A percentile compares a stretch with the other conserved stretches of the same genome.
Evolutionary conservation across 2,888 invertebrate species (phyloP).

Genomic region (Polymixis flavicincta): DNA sequence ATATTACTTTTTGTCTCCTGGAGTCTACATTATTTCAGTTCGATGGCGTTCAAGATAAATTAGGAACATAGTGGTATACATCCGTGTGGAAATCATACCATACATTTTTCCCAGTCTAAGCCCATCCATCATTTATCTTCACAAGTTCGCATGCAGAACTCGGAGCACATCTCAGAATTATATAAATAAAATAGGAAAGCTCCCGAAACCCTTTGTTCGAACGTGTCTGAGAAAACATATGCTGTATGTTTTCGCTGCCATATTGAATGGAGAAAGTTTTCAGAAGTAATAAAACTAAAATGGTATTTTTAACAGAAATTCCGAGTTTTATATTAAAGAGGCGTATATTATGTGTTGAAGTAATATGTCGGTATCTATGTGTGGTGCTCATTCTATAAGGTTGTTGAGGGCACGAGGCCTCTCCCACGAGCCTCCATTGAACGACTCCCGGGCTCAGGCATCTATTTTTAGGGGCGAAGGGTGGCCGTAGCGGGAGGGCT

Average conservation of each 20-base stretch:
- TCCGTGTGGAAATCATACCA: slow-evolving; percentile 7
- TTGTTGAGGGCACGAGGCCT: slow-evolving; percentile 54
- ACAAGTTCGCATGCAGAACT: slow-evolving; percentile 31
- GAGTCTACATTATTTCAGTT: not conserved
- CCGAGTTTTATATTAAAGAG: slow-evolving; percentile 33
- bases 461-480: slow-evolving; percentile 87
- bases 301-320: slow-evolving; percentile 43
- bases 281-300: slow-evolving; percentile 55
- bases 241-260: slow-evolving; percentile 32
- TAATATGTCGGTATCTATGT: slow-evolving; percentile 38
- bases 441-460: slow-evolving; percentile 83
- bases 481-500: slow-evolving; percentile 69
- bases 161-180: slow-evolving; percentile 33
- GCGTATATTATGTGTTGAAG: slow-evolving; percentile 31
- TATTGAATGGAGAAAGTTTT: slow-evolving; percentile 59
- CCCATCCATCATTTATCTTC: slow-evolving; percentile 26
- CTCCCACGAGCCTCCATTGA: slow-evolving; percentile 82
- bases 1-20: slow-evolving; percentile 11
- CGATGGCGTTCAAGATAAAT: not conserved
- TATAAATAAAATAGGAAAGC: slow-evolving; percentile 56
- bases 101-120: slow-evolving; percentile 11
- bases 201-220: slow-evolving; percentile 52
- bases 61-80: not conserved
- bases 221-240: slow-evolving; percentile 41
- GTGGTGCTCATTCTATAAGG: slow-evolving; percentile 51